Base-by-base conservation (phyloP, 1,140 invertebrate genomes). In the Phocides pigmalion region DNA sequence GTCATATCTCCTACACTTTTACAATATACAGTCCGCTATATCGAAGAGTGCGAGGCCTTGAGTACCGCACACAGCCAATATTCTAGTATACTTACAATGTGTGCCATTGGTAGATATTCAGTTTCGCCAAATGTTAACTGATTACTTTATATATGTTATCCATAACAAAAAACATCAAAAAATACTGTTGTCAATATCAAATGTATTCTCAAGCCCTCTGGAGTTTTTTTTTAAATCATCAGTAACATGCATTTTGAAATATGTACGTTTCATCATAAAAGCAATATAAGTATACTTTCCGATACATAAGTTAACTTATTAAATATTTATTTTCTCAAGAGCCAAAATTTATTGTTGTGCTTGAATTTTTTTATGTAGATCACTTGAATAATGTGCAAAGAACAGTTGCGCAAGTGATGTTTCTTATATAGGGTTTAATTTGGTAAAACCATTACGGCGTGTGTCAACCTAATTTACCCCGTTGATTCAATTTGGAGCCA, bases 401-500 rank as follows among this genome's bases (percentile, higher is more conserved):
- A 66, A 65, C 66, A 68, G 53, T 68, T 64, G 15, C 11, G 46
- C 25, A 46, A 70, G 70, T 67, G 72, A 64, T 44, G 39, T 28
- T 22, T 16, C 42, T 25, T 46, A 8, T 32, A 16, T 54, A 15
- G 25, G 16, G 47, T 20, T 62, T 32, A 41, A 44, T 53, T 44
- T n/a, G 49, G 49, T 41, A 51, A 51, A 41, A 63, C 56, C 63
- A 70, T 58, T 72, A 75, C 62, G 46, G 47, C 51, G 51, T 71
- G 51, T 81, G 76, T 82, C 74, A 74, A 76, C 65, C 70, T 84
- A 83, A 83, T 84, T 78, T 77, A 68, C 68, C 68, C 44, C 66
- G 79, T 75, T 80, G 79, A 84, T 86, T 89, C 82, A 86, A 87
- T 90, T 84, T 82, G 58, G 70, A 72, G 74, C 76, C 79, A 84